A percentile compares a stretch with the other conserved stretches of the same genome.
Conservation (phyloP, 1,140 invertebrate species). For the Samia ricini region DNA sequence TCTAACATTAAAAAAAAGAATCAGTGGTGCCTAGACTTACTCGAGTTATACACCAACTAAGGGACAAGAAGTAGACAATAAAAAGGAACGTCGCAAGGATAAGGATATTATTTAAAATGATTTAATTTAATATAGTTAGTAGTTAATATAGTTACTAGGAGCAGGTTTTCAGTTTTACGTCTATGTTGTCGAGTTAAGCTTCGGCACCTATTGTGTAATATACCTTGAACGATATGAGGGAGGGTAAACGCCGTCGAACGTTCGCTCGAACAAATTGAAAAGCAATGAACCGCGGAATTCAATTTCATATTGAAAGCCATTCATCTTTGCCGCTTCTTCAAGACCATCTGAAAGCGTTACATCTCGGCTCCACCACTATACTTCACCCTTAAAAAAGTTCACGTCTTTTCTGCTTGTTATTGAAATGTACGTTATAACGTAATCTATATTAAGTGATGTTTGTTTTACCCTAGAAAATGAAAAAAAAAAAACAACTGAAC, state of each 20-base stretch:
- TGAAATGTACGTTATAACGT: conserved; percentile 19
- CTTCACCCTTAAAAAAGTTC: conserved; percentile 60
- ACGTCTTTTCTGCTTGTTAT: conserved; percentile 29
- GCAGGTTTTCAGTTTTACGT: conserved; percentile 21
- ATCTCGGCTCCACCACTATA: conserved; percentile 63
- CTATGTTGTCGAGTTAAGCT: conserved; percentile 23
- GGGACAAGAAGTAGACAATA: too few relatives aligned
- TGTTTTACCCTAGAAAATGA: too few relatives aligned
- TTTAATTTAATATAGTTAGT: background rate
- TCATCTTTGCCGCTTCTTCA: conserved; percentile 72
- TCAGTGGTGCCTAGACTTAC: too few relatives aligned
- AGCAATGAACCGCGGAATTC: conserved; percentile 81
- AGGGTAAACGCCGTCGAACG: conserved; percentile 60
- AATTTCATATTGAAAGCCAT: conserved; percentile 81
- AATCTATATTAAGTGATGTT: background rate
- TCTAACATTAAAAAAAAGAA: too few relatives aligned
- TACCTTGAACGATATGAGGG: conserved; percentile 39
- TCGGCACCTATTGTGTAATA: conserved; percentile 27
- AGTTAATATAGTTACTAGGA: background rate
- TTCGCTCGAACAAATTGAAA: conserved; percentile 78
- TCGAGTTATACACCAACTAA: too few relatives aligned
- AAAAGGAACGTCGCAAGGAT: too few relatives aligned
- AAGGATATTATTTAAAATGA: too few relatives aligned
- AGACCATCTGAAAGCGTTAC: conserved; percentile 66
- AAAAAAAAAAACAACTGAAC: background rate